These are phyloP conservation scores for Callocephalon fimbriatum DNA, from an alignment of 2,113 vertebrate species.

Conservation along the genomic window DNA sequence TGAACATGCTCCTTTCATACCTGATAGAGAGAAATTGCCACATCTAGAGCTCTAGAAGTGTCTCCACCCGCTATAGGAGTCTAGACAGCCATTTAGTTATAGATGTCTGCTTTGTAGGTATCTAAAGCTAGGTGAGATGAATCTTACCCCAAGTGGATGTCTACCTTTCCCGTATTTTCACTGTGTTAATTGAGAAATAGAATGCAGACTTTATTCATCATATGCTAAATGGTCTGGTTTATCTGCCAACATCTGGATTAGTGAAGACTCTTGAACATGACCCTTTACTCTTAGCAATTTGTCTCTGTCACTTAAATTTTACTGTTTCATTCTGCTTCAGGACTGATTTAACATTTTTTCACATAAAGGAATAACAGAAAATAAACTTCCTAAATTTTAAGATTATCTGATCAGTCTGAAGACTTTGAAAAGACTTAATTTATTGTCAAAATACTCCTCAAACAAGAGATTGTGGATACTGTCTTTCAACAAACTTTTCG, in stretches of 20 bases:
- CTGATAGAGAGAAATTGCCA: constrained; percentile 15
- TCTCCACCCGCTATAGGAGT: not conserved
- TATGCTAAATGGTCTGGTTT: not conserved
- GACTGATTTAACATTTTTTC: not conserved
- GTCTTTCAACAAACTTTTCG: not conserved
- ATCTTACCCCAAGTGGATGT: constrained; percentile 5
- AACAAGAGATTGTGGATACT: not conserved
- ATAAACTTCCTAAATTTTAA: not conserved
- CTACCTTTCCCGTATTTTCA: constrained; percentile 16
- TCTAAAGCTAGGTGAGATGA: not conserved
- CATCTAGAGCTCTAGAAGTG: not conserved
- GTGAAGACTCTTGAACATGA: not conserved
- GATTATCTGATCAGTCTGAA: not conserved
- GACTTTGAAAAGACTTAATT: not conserved
- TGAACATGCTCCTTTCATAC: not conserved
- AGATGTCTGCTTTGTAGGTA: not conserved
- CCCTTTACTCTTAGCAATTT: constrained; percentile 14
- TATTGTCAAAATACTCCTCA: not conserved
- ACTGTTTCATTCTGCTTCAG: not conserved
- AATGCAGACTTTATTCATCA: constrained; percentile 23
- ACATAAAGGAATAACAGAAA: not conserved
- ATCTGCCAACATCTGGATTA: constrained; percentile 21
- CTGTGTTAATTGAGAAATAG: constrained; percentile 21
- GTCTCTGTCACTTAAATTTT: not conserved
- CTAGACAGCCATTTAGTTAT: not conserved